phyloP scores from a whole-genome alignment of 2,113 vertebrate genomes.

The Pollachius pollachius region DNA sequence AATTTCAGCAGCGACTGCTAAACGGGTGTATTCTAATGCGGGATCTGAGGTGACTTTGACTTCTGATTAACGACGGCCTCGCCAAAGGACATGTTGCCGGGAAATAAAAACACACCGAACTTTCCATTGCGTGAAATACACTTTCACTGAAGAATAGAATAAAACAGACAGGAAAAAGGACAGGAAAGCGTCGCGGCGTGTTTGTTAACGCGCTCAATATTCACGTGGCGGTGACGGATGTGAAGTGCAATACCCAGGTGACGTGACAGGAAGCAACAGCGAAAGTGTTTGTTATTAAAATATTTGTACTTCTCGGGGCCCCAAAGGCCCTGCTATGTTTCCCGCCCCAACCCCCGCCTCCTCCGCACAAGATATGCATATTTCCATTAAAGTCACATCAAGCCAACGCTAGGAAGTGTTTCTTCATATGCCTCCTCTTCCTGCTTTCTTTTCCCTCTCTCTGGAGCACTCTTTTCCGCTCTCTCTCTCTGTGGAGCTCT shows the following conservation, averaged over 20 bases:
- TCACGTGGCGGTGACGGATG: constrained; percentile 22
- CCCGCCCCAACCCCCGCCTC: constrained; percentile 31
- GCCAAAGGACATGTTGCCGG: constrained; percentile 66
- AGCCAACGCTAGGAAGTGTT: constrained; percentile 36
- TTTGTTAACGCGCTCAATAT: constrained; percentile 47
- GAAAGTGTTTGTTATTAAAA: constrained; percentile 73
- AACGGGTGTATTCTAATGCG: constrained; percentile 71
- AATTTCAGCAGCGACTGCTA: constrained; percentile 69
- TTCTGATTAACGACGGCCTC: constrained; percentile 73
- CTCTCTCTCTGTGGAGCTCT: constrained; percentile 7
- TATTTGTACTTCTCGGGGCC: constrained; percentile 68
- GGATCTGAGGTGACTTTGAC: constrained; percentile 75
- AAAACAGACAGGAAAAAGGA: constrained; percentile 23
- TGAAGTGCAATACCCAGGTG: constrained; percentile 63
- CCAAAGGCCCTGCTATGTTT: constrained; percentile 50
- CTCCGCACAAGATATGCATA: constrained; percentile 46
- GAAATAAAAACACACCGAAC: constrained; percentile 33
- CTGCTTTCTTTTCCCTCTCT: constrained; percentile 18
- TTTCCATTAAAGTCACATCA: constrained; percentile 70
- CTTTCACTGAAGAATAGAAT: constrained; percentile 42
- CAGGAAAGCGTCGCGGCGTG: constrained; percentile 24
- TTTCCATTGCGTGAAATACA: constrained; percentile 57
- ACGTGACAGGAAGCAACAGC: constrained; percentile 31
- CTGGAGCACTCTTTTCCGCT: neutral
- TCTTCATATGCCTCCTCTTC: constrained; percentile 33